These are phyloP conservation scores for Drosophila seguyi DNA, from an alignment of 1,140 invertebrate species.

Conservation along the genomic window DNA sequence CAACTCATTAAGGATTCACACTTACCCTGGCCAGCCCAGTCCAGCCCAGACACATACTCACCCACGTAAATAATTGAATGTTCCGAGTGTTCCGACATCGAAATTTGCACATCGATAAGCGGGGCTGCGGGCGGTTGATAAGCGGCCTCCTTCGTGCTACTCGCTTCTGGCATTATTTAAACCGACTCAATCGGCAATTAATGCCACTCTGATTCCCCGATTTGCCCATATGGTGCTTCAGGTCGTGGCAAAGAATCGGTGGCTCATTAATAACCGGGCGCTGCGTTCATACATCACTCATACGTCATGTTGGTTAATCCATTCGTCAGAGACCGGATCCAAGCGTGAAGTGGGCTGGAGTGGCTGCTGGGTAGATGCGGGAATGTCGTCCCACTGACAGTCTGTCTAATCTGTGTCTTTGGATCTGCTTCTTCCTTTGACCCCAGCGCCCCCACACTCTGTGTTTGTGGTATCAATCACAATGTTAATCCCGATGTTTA, in stretches of 20 bases:
- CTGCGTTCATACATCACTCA: slow-evolving; percentile 73
- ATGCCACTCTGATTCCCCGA: slow-evolving; percentile 51
- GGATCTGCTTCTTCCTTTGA: slow-evolving; percentile 4
- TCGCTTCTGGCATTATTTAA: slow-evolving; percentile 26
- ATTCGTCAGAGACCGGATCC: slow-evolving; percentile 51
- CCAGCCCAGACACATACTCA: neutral
- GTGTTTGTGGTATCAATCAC: slow-evolving; percentile 71
- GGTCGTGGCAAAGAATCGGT: slow-evolving; percentile 35
- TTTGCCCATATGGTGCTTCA: slow-evolving; percentile 16
- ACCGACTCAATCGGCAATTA: slow-evolving; percentile 72
- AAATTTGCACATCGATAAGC: slow-evolving; percentile 39
- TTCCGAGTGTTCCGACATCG: slow-evolving; percentile 41
- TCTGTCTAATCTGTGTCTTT: slow-evolving; percentile 62
- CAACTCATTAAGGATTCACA: slow-evolving; percentile 57
- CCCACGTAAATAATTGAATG: slow-evolving; percentile 54
- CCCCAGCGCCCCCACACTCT: neutral
- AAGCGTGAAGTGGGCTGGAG: slow-evolving; percentile 18
- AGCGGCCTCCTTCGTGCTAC: slow-evolving; percentile 9
- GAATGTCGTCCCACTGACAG: slow-evolving; percentile 39
- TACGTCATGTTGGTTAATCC: slow-evolving; percentile 78
- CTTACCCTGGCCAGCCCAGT: slow-evolving; percentile 3
- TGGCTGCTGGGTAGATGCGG: neutral
- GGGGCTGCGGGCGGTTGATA: slow-evolving; percentile 42
- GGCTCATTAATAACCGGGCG: slow-evolving; percentile 72
- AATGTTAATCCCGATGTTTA: slow-evolving; percentile 52